Evolutionary conservation across 2,797 vertebrate genomes (phyloP), one percentile per base, ranked within the genome.

Genomic region (Neostethus bicornis): DNA sequence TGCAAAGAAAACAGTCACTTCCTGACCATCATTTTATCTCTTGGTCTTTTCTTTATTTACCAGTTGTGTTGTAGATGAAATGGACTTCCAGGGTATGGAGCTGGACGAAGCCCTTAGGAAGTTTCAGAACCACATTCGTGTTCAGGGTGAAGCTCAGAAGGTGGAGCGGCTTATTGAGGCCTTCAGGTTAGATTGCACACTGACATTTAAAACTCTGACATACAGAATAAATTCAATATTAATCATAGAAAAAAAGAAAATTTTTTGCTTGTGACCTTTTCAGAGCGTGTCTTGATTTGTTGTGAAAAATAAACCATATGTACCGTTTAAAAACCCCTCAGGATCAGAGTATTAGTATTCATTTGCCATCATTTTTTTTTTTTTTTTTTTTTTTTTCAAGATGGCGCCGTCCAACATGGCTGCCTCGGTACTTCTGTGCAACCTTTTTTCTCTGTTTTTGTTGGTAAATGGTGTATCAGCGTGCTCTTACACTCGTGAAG

Each of bases 71-170:
- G 97, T 99, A 21, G 96, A 98, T 61, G 96, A 99, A 84, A 96
- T 99, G 95, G 96, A 99, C 84, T 98, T 99, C 87, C 95, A 95
- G 17, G 81, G 92, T 63, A 97, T 95, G 96, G 96, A 98, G 88
- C 90, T 99, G 82, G 97, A 98, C 51, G 96, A 99, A 86, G 97
- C 97, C 26, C 94, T 99, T 80, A 90, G 97, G 81, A 98, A 97
- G 85, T 99, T 99, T 89, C 97, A 99, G 90, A 96, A 96, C 35
- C 97, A 99, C 80, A 98, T 99, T 73, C 94, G 96, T 53, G 96
- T 99, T 50, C 97, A 99, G 80, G 97, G 97, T 16, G 97, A 98
- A 77, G 97, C 97, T 2, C 97, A 99, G 90, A 99, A 98, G 74
- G 97, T 99, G 70, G 96, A 99, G 81, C 85, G 96, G 23, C 94